Evolutionary conservation across 1,140 invertebrate genomes (phyloP).

Genomic region (Chironomus tepperi): DNA sequence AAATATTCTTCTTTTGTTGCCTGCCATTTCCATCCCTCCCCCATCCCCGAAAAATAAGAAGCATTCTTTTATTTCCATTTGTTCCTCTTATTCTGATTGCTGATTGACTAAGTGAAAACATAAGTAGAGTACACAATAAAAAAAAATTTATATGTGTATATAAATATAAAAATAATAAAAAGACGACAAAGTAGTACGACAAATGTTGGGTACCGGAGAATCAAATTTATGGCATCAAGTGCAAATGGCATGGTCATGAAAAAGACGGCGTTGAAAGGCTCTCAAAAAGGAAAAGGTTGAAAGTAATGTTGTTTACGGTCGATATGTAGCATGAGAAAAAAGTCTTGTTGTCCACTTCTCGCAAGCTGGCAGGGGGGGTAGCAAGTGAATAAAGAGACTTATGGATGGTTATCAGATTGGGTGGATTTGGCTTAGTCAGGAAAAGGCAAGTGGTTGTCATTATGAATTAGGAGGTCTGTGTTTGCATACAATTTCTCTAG

Average conservation of each 20-base stretch:
- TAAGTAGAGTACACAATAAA: not conserved
- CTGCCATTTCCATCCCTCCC: not conserved
- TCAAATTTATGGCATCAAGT: not conserved
- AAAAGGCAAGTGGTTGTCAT: no score
- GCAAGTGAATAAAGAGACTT: no score
- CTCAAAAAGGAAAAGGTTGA: not conserved
- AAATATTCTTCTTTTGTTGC: not conserved
- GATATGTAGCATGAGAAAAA: not conserved
- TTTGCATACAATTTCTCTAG: no score
- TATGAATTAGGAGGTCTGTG: no score
- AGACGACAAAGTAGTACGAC: not conserved
- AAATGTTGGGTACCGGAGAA: not conserved
- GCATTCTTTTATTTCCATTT: not conserved
- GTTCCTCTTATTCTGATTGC: not conserved
- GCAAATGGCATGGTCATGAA: conserved; percentile 11
- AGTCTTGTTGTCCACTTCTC: no score
- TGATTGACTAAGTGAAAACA: conserved; percentile 7
- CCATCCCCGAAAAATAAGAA: not conserved
- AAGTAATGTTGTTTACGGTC: not conserved
- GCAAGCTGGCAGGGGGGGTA: no score
- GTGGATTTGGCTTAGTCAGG: no score
- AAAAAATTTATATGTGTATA: no score
- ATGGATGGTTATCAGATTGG: no score
- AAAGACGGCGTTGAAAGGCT: not conserved
- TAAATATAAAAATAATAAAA: not conserved